Evolutionary conservation across 2,797 vertebrate species (phyloP), one percentile per base, ranked within the genome.

Genomic region (Sebastes cheni): DNA sequence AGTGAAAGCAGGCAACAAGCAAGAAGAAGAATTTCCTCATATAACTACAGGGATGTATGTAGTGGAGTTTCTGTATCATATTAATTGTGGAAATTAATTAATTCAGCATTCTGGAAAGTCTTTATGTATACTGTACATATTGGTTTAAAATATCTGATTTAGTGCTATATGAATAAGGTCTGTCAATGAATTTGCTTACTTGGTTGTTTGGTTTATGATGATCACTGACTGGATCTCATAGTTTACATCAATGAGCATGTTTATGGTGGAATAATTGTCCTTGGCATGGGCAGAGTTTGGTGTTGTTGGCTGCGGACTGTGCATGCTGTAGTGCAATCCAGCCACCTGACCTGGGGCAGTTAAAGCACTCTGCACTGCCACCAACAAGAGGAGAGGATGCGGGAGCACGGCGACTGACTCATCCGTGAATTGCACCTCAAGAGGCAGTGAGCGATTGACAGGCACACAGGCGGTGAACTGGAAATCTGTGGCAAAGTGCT

Each of bases 341-440:
- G 86, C 84, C 80, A 75, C 58, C 72, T 79, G 91, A 91, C 95
- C 92, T 22, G 72, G 86, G 93, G 95, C 91, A 80, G 70, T 90
- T 89, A 89, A 89, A 94, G 93, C 92, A 93, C 93, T 94, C 91
- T 91, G 91, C 88, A 81, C 84, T 82, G 76, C 83, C 60, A 79
- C 90, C 89, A 86, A 89, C 92, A 89, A 89, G 82, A 89, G 77
- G 77, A 82, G 72, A 93, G 86, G 92, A 89, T 88, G 90, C 85
- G 16, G 85, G 87, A 89, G 77, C 79, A 91, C 87, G 84, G 90
- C 78, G 70, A 93, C 92, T 89, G 93, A 94, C 88, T 93, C 93
- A 92, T 92, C 92, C 88, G 67, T 91, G 88, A 91, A 93, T 80
- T 91, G 92, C 89, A 93, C 89, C 92, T 93, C 88, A 75, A 89